phyloP scores from a whole-genome alignment of 2,113 vertebrate genomes.

The Passer domesticus region DNA sequence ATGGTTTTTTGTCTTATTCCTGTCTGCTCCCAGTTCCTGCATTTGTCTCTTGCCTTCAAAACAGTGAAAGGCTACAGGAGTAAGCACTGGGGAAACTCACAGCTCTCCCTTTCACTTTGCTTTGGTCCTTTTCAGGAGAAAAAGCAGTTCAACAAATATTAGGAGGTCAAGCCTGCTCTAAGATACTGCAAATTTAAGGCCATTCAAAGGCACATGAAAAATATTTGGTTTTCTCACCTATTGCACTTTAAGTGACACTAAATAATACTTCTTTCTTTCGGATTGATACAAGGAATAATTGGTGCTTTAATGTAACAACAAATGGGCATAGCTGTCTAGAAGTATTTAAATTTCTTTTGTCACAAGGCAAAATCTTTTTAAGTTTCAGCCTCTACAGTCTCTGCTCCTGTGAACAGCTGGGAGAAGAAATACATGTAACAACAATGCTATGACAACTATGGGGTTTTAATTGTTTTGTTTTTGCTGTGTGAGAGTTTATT shows the following conservation, averaged over 20 bases:
- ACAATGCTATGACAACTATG: background rate
- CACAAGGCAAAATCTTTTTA: background rate
- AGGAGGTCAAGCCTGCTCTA: background rate
- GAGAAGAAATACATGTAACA: background rate
- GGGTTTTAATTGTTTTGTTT: background rate
- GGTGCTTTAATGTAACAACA: background rate
- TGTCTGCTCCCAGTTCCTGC: background rate
- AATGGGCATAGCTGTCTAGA: background rate
- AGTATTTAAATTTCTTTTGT: background rate
- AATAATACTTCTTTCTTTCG: background rate
- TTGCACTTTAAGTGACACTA: background rate
- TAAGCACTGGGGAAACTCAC: background rate
- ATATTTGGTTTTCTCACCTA: background rate
- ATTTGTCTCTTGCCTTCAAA: background rate
- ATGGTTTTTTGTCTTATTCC: background rate
- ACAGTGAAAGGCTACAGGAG: background rate
- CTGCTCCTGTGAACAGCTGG: background rate
- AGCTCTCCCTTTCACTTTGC: background rate
- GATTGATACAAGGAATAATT: background rate
- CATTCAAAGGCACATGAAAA: background rate
- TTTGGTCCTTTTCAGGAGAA: background rate
- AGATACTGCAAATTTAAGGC: background rate
- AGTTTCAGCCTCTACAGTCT: background rate
- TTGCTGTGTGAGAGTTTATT: background rate
- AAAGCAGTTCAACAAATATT: background rate